Evolutionary conservation across 2,113 vertebrate genomes (phyloP).

Genomic region (Isurus oxyrinchus): DNA sequence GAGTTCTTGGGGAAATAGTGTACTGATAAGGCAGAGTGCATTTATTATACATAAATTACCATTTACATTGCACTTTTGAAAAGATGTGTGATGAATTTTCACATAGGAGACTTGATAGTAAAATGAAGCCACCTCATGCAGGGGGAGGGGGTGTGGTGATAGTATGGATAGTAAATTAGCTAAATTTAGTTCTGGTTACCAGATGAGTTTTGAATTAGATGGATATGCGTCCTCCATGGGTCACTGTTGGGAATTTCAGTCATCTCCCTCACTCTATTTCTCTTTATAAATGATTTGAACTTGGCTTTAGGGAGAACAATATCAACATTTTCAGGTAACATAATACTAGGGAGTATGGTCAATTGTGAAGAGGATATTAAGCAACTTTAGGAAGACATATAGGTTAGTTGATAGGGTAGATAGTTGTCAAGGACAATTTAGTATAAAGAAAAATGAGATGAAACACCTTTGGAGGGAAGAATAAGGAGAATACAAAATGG

Average conservation of each 20-base stretch:
- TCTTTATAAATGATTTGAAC: too few relatives aligned
- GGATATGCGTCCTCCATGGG: not conserved
- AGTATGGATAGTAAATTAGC: not conserved
- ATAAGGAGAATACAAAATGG: not conserved
- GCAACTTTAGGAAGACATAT: too few relatives aligned
- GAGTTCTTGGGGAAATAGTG: not conserved
- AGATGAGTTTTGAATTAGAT: not conserved
- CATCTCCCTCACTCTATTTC: not conserved
- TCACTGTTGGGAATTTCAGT: not conserved
- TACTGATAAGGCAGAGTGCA: not conserved
- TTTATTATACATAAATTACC: not conserved
- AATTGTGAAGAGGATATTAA: too few relatives aligned
- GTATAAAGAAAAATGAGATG: too few relatives aligned
- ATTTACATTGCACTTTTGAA: not conserved
- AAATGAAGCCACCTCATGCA: not conserved
- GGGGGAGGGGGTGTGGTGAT: too few relatives aligned
- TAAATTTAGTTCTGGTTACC: not conserved
- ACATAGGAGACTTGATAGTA: not conserved
- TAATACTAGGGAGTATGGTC: not conserved
- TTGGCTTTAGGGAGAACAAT: not conserved
- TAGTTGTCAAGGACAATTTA: too few relatives aligned
- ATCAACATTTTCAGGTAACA: not conserved
- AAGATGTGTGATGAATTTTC: not conserved
- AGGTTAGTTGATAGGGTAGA: too few relatives aligned
- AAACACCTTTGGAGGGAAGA: not conserved